These are phyloP conservation scores for Cephus pygmeus DNA, from an alignment of 2,888 invertebrate species.

Conservation along the genomic window DNA sequence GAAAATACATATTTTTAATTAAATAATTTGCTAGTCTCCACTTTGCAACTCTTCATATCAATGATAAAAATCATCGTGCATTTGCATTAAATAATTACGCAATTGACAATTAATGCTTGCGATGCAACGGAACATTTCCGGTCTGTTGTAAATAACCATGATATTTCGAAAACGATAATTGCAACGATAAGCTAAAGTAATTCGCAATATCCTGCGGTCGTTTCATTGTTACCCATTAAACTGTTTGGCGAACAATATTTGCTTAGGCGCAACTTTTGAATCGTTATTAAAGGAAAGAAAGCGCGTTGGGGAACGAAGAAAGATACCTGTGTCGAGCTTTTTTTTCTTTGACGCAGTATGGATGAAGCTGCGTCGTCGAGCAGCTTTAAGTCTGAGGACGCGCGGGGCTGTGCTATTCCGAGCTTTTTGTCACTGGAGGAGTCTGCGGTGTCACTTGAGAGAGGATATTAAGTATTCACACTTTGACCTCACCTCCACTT, in stretches of 20 bases:
- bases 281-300: not conserved
- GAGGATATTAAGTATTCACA: slow-evolving; percentile 10
- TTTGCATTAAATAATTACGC: not conserved
- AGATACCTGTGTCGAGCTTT: not conserved
- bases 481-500: not conserved
- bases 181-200: not conserved
- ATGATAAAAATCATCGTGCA: not conserved
- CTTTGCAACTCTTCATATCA: not conserved
- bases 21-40: not conserved
- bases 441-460: slow-evolving; percentile 35
- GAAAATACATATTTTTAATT: not conserved
- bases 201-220: not conserved
- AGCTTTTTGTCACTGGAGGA: slow-evolving; percentile 33
- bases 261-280: not conserved
- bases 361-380: not conserved
- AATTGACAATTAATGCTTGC: not conserved
- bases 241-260: not conserved
- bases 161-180: not conserved
- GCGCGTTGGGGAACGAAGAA: not conserved
- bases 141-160: not conserved
- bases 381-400: not conserved
- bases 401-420: slow-evolving; percentile 1
- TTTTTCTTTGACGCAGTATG: not conserved
- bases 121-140: not conserved
- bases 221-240: not conserved